Evolutionary conservation across 1,140 invertebrate species (phyloP), one percentile per base, ranked within the genome.

Genomic region (Arion vulgaris): DNA sequence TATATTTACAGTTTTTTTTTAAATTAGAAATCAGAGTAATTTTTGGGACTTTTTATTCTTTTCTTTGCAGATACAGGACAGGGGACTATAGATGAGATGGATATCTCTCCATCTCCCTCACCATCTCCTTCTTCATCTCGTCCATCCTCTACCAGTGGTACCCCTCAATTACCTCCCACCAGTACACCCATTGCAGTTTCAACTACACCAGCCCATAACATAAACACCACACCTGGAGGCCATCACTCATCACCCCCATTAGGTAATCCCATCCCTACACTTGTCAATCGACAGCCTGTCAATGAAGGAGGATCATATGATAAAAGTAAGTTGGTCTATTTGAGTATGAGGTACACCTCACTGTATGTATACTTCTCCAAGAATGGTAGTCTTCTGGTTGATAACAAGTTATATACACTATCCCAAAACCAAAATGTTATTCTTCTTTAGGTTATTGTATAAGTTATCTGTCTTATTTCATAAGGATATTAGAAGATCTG

Each of bases 51-150:
- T n/a, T 7, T 45, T 15, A 45, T 45, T 45, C 15, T 57, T 17
- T 41, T 28, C 28, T 28, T 34, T 38, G 0, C 66, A 80, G 78
- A 80, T 71, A 80, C 78, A 11, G 78, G 78, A 49, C 69, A 81
- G 49, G 80, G 49, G 32, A 49, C 83, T 85, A 86, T 91, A 81
- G 95, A 96, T 87, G 96, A 96, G 89, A 96, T 96, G 96, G 96
- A 97, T 87, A 96, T 96, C 78, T 96, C 96, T 81, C 95, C 95
- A n/a, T 95, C 95, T 83, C 51, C 80, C 41, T 73, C 45, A n/a
- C 71, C 71, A 4, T 81, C 80, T 4, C 88, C 87, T 73, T 86
- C 88, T 1, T 85, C 83, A 80, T 85, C 86, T 32, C 83, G 84
- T 4, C 86, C 95, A 23, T 82, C 83, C 36, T 84, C 82, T 32